Evolutionary conservation across 2,888 invertebrate genomes (phyloP), one percentile per base, ranked within the genome.

Genomic region (Agrotis segetum): DNA sequence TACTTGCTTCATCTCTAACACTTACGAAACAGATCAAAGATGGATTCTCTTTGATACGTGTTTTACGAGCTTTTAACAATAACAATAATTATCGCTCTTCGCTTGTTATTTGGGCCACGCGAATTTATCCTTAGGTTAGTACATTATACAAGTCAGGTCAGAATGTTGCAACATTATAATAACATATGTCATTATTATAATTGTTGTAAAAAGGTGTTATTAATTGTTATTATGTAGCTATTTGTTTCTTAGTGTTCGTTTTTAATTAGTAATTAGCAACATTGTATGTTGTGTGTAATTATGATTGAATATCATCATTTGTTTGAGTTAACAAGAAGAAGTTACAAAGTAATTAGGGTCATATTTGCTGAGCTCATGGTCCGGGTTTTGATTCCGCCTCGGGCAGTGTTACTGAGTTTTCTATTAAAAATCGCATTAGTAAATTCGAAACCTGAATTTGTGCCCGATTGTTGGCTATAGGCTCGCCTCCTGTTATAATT

Each of bases 11-110:
- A 83, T 83, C 75, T 85, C 44, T 70, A 83, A 71, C 85, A 85
- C 83, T 81, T 85, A 81, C 78, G 66, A 70, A 78, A 83, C 69
- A 83, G 85, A 84, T 84, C 85, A 84, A 84, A 84, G 85, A 85
- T 83, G 24, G 71, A 71, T 76, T 78, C 81, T 72, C 83, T 84
- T 85, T 85, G 85, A 84, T 85, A 72, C 60, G 11, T 29, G 64
- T 63, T 84, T 83, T 84, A 84, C 85, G 83, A 85, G 66, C 67
- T 72, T 81, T 68, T 76, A 81, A 85, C 85, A 81, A 84, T 84
- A 83, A 85, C 83, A 83, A 73, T 83, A 78, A 83, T 65, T 73
- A 83, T 71, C 83, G 85, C 83, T 70, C 24, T 56, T 68, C 70
- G 52, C 78, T 77, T 66, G 53, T 69, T 56, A 82, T 78, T 82